Percentiles rank a stretch among this genome's conserved stretches.
Conservation (phyloP, 2,797 vertebrate genomes). For the Fistularia tabacaria region DNA sequence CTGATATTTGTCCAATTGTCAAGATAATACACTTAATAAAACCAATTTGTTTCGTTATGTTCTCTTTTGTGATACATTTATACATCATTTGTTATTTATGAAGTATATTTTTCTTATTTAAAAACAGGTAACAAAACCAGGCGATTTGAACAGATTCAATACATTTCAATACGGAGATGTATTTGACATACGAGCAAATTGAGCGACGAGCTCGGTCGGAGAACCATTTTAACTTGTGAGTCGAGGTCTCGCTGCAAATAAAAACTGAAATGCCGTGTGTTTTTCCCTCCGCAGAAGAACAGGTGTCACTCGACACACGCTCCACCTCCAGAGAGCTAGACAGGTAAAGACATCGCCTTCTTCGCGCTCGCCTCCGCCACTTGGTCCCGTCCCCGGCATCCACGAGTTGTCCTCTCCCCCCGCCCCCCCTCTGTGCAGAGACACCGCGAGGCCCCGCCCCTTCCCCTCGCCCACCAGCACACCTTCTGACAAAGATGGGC, state of each 20-base stretch:
- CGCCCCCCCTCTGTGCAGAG: constrained; percentile 64
- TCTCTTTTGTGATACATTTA: too few species aligned
- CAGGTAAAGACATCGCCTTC: constrained; percentile 72
- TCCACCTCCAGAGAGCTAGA: constrained; percentile 70
- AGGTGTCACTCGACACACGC: constrained; percentile 71
- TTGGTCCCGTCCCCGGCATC: background rate
- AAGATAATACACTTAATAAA: too few species aligned
- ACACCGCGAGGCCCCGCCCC: constrained; percentile 45
- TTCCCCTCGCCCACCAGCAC: constrained; percentile 36
- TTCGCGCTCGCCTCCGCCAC: background rate
- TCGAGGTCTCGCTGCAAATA: background rate
- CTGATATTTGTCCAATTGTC: too few species aligned
- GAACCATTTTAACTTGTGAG: too few species aligned
- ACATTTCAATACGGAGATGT: too few species aligned
- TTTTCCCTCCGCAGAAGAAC: constrained; percentile 60
- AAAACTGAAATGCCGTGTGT: background rate
- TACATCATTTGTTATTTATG: too few species aligned
- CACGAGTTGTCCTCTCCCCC: constrained; percentile 9
- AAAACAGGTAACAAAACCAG: too few species aligned
- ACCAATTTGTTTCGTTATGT: too few species aligned
- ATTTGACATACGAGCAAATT: too few species aligned
- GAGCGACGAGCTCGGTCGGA: too few species aligned
- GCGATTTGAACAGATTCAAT: too few species aligned
- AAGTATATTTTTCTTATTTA: too few species aligned
- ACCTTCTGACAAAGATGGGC: constrained; percentile 56